phyloP scores from a whole-genome alignment of 2,113 vertebrate species.

The Indicator indicator region DNA sequence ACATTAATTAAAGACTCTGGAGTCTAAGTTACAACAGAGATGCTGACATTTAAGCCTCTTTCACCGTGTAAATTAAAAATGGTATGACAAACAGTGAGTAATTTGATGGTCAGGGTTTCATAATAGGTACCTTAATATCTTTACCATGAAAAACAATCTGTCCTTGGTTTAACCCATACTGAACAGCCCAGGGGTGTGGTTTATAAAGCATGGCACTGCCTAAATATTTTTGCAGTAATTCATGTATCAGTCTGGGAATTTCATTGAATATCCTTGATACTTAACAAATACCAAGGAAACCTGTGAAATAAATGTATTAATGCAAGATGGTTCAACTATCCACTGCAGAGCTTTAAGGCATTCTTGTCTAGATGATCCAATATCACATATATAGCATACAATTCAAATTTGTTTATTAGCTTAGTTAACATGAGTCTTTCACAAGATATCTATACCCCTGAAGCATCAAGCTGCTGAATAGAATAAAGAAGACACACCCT shows the following conservation, averaged over 20 bases:
- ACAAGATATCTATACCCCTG: neutral
- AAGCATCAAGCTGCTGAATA: neutral
- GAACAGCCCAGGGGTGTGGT: constrained; percentile 36
- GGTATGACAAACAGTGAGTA: constrained; percentile 75
- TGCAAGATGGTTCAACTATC: neutral
- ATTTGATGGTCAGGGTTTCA: constrained; percentile 79
- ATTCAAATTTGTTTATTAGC: neutral
- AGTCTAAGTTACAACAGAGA: constrained; percentile 74
- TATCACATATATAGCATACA: neutral
- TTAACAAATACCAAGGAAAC: constrained; percentile 44
- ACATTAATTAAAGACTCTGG: constrained; percentile 80
- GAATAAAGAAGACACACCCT: neutral
- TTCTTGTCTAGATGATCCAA: neutral
- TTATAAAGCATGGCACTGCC: constrained; percentile 66
- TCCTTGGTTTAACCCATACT: constrained; percentile 75
- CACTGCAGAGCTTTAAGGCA: neutral
- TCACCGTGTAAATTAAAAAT: constrained; percentile 77
- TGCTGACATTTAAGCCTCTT: constrained; percentile 78
- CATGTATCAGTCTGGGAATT: constrained; percentile 46
- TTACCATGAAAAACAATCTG: constrained; percentile 72
- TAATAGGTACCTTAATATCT: constrained; percentile 76
- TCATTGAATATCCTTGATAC: constrained; percentile 30
- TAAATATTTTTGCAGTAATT: constrained; percentile 74
- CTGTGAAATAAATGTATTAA: constrained; percentile 32
- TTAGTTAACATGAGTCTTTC: neutral